Conservation (phyloP, 2,797 vertebrate genomes). For the Sebastes goodei region DNA sequence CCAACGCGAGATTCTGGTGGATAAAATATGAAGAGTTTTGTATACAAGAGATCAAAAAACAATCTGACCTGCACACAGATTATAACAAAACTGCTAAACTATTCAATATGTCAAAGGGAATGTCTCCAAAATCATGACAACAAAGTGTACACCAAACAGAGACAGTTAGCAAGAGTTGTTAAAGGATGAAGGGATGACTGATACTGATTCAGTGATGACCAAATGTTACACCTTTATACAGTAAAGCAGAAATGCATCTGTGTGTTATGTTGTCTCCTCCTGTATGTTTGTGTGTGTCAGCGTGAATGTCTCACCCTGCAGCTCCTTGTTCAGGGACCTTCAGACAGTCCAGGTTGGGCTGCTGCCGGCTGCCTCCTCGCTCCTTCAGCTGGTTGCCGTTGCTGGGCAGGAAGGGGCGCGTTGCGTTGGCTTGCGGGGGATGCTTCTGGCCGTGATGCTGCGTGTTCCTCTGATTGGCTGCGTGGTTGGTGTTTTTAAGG, state of each 20-base stretch:
- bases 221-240: background rate
- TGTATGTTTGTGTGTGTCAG: background rate
- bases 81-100: background rate
- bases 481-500: constrained; percentile 81
- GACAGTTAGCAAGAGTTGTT: background rate
- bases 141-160: background rate
- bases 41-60: background rate
- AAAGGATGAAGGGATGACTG: background rate
- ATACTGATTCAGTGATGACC: background rate
- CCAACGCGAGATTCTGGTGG: background rate
- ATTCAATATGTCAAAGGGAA: background rate
- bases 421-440: constrained; percentile 53
- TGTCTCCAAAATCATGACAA: background rate
- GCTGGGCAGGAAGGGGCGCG: constrained; percentile 86
- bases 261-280: background rate
- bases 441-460: constrained; percentile 80
- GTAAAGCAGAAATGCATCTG: background rate
- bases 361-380: constrained; percentile 79
- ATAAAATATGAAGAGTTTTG: background rate
- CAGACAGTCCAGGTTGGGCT: constrained; percentile 92
- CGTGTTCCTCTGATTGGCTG: constrained; percentile 79
- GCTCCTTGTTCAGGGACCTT: constrained; percentile 95
- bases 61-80: background rate
- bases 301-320: constrained; percentile 88
- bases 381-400: constrained; percentile 76